Evolutionary conservation across 2,888 invertebrate species (phyloP).

Genomic region (Ferrisia virgata): DNA sequence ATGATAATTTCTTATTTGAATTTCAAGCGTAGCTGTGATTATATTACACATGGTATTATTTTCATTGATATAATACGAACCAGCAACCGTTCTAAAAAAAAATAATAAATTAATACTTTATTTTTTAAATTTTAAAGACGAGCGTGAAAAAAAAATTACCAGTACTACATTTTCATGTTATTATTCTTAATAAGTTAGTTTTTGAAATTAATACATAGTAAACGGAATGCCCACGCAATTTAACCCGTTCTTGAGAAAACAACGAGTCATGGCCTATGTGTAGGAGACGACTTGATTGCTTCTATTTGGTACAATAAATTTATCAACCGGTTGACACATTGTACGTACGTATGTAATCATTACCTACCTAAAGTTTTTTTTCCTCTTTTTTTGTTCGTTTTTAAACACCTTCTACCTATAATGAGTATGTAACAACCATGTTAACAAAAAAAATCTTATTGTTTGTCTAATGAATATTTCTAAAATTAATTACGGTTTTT

Average conservation of each 20-base stretch:
- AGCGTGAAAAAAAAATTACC: not conserved
- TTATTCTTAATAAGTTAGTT: not conserved
- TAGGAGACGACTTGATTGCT: not conserved
- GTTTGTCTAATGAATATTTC: slow-evolving; percentile 6
- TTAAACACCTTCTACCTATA: not conserved
- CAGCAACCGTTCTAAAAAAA: not conserved
- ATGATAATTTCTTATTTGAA: no score
- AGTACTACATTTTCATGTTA: no score
- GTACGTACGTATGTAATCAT: not conserved
- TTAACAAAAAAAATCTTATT: not conserved
- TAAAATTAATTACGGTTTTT: not conserved
- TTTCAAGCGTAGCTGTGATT: no score
- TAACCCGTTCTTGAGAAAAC: not conserved
- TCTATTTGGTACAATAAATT: not conserved
- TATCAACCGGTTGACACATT: not conserved
- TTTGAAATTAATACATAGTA: not conserved
- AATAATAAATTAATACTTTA: not conserved
- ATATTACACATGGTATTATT: no score
- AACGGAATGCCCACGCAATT: not conserved
- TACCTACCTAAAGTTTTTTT: not conserved
- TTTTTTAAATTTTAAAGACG: not conserved
- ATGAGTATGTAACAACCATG: not conserved
- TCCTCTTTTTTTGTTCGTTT: not conserved
- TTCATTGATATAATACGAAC: no score
- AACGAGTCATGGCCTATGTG: not conserved